Evolutionary conservation across 2,113 vertebrate species (phyloP).

Genomic region (Lathamus discolor): DNA sequence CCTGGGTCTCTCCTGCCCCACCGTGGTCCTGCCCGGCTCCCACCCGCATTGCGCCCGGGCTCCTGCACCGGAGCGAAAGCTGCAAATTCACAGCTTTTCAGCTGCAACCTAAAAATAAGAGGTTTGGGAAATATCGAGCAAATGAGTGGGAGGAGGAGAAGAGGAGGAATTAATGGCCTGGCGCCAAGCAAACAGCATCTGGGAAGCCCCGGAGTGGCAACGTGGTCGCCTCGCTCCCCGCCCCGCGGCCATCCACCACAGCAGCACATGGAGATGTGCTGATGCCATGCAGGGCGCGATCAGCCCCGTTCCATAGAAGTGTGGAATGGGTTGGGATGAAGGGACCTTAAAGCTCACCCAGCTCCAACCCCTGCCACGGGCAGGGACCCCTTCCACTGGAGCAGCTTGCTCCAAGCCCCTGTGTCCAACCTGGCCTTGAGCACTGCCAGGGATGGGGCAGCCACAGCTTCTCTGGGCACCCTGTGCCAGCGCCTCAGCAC

Average conservation of each 20-base stretch:
- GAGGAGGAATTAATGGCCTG: constrained; percentile 40
- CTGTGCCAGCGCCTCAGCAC: too few relatives aligned
- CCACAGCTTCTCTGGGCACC: too few relatives aligned
- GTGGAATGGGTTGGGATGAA: neutral
- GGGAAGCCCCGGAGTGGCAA: constrained; percentile 15
- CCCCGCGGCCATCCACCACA: neutral
- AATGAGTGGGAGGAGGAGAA: constrained; percentile 59
- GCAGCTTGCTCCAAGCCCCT: neutral
- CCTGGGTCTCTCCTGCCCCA: neutral
- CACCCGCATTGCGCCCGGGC: neutral
- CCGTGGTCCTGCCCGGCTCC: neutral
- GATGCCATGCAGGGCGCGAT: fast-evolving
- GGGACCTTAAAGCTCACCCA: neutral
- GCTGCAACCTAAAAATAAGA: constrained; percentile 66
- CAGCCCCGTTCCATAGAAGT: neutral
- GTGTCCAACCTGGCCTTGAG: too few relatives aligned
- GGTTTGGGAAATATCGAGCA: constrained; percentile 63
- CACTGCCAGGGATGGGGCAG: too few relatives aligned
- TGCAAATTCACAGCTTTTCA: constrained; percentile 43
- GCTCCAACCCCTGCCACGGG: fast-evolving
- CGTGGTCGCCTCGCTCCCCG: neutral
- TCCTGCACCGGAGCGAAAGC: constrained; percentile 30
- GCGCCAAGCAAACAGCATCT: constrained; percentile 31
- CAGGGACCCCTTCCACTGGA: neutral
- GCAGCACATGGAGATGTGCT: neutral